Conservation (phyloP, 1,140 invertebrate species). For the Lineus longissimus region DNA sequence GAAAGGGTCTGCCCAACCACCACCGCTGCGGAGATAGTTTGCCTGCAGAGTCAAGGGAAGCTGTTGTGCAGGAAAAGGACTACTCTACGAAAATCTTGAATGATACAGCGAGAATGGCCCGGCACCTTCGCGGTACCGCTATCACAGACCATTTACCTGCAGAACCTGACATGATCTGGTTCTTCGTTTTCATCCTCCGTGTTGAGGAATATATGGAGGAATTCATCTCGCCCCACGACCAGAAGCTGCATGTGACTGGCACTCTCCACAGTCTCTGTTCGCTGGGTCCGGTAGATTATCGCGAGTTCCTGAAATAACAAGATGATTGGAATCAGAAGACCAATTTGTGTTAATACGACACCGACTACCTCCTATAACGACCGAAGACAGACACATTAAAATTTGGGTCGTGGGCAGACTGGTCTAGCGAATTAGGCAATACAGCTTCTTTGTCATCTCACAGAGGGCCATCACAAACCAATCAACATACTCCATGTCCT, state of each 20-base stretch:
- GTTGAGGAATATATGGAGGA: slow-evolving; percentile 46
- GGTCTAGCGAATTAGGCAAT: too few species aligned
- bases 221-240: slow-evolving; percentile 43
- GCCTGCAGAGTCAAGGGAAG: too few species aligned
- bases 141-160: slow-evolving; percentile 23
- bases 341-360: not conserved
- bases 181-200: slow-evolving; percentile 31
- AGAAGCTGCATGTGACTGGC: slow-evolving; percentile 39
- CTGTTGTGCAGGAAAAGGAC: too few species aligned
- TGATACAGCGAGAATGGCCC: too few species aligned
- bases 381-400: not conserved
- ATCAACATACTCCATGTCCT: too few species aligned
- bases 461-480: too few species aligned
- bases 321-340: not conserved
- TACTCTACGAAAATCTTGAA: too few species aligned
- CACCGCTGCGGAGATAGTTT: too few species aligned
- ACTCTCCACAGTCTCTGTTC: slow-evolving; percentile 47
- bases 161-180: slow-evolving; percentile 37
- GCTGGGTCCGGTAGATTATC: slow-evolving; percentile 37
- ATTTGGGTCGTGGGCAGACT: not conserved
- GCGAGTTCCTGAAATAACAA: slow-evolving; percentile 36
- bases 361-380: not conserved
- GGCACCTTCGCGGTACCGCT: too few species aligned
- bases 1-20: too few species aligned
- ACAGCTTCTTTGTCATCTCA: too few species aligned